Percentiles rank a stretch among this genome's conserved stretches.
Conservation (phyloP, 2,888 invertebrate species). For the Chelonus formosanus region DNA sequence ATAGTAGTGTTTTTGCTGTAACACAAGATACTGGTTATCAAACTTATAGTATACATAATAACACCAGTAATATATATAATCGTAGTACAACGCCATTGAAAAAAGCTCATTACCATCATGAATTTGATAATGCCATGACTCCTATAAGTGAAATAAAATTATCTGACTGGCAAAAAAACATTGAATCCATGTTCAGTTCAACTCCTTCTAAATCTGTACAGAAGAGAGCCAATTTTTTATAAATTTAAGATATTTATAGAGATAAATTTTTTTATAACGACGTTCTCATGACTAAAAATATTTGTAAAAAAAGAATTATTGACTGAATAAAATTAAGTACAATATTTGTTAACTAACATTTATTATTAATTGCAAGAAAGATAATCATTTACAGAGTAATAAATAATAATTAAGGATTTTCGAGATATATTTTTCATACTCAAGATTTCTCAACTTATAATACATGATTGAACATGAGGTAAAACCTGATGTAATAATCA, state of each 20-base stretch:
- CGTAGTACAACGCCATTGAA: slow-evolving; percentile 45
- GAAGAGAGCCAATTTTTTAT: slow-evolving; percentile 32
- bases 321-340: too few relatives aligned
- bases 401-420: too few relatives aligned
- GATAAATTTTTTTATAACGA: too few relatives aligned
- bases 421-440: too few relatives aligned
- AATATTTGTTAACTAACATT: too few relatives aligned
- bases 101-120: slow-evolving; percentile 46
- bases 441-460: too few relatives aligned
- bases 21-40: slow-evolving; percentile 61
- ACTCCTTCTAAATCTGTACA: slow-evolving; percentile 56
- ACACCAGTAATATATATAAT: slow-evolving; percentile 47
- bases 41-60: slow-evolving; percentile 55
- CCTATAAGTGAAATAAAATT: slow-evolving; percentile 47
- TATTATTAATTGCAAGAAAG: too few relatives aligned
- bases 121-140: slow-evolving; percentile 41
- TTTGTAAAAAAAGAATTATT: too few relatives aligned
- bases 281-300: too few relatives aligned
- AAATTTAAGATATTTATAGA: neutral
- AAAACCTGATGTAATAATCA: too few relatives aligned
- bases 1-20: slow-evolving; percentile 49
- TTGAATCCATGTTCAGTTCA: slow-evolving; percentile 54
- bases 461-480: too few relatives aligned
- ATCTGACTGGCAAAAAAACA: slow-evolving; percentile 55
- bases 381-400: too few relatives aligned